Conservation (phyloP, 2,888 invertebrate genomes). For the Schrankia costaestrigalis region DNA sequence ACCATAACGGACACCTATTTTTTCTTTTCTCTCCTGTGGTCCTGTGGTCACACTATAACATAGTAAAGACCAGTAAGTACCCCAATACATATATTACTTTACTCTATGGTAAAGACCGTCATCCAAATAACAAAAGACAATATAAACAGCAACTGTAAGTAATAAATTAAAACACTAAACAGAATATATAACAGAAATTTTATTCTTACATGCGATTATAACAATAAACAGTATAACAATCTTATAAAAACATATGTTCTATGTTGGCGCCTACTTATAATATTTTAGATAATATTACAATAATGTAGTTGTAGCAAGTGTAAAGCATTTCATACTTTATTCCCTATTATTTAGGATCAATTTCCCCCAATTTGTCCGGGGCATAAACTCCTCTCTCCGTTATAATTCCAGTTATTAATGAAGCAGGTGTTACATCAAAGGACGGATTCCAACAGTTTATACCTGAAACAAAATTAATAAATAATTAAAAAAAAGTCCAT, state of each 20-base stretch:
- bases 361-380: constrained; percentile 75
- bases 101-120: too few relatives aligned
- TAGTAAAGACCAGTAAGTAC: too few relatives aligned
- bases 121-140: background rate
- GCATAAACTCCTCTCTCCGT: constrained; percentile 94
- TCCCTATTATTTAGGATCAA: constrained; percentile 34
- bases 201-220: constrained; percentile 37
- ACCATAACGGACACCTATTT: too few relatives aligned
- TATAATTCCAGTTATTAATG: constrained; percentile 94
- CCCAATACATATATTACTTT: too few relatives aligned
- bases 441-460: constrained; percentile 99
- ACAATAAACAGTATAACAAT: constrained; percentile 35
- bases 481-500: too few relatives aligned
- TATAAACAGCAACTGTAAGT: background rate
- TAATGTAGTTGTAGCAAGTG: constrained; percentile 16
- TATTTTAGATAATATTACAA: constrained; percentile 24
- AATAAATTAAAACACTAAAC: background rate
- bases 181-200: constrained; percentile 23
- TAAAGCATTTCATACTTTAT: constrained; percentile 10
- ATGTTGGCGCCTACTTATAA: constrained; percentile 21
- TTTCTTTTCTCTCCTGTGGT: too few relatives aligned
- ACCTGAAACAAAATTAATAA: constrained; percentile 80
- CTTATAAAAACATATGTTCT: constrained; percentile 34
- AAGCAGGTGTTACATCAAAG: constrained; percentile 97
- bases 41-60: too few relatives aligned